Evolutionary conservation across 1,140 invertebrate species (phyloP).

Genomic region (Drosophila seguyi): DNA sequence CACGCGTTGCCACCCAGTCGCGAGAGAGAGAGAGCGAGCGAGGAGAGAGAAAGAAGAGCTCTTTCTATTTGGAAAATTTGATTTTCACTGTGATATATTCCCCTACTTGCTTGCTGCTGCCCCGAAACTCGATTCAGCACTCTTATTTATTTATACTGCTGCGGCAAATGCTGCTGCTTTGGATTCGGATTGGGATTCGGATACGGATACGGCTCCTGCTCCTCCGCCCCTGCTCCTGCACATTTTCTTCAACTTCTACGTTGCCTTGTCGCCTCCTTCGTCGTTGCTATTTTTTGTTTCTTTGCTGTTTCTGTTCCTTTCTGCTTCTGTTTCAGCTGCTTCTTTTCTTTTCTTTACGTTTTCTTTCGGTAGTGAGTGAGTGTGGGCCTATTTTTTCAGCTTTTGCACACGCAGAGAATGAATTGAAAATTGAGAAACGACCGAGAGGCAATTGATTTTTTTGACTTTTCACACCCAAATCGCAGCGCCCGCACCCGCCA

Average conservation of each 20-base stretch:
- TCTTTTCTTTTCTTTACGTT: slow-evolving; percentile 52
- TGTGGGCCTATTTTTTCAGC: slow-evolving; percentile 31
- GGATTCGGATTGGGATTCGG: slow-evolving; percentile 37
- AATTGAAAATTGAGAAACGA: slow-evolving; percentile 50
- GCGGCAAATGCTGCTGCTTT: slow-evolving; percentile 44
- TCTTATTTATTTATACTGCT: slow-evolving; percentile 73
- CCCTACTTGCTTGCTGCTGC: slow-evolving; percentile 32
- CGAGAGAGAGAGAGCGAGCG: slow-evolving; percentile 23
- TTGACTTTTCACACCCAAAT: slow-evolving; percentile 58
- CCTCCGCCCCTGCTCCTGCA: slow-evolving; percentile 71
- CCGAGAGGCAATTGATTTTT: slow-evolving; percentile 71
- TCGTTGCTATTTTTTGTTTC: slow-evolving; percentile 66
- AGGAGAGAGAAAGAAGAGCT: slow-evolving; percentile 43
- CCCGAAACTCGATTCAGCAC: slow-evolving; percentile 18
- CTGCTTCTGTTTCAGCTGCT: slow-evolving; percentile 31
- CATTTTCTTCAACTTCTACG: slow-evolving; percentile 73
- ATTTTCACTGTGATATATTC: slow-evolving; percentile 75
- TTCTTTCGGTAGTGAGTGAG: slow-evolving; percentile 33
- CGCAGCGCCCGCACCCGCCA: slow-evolving; percentile 64
- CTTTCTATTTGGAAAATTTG: slow-evolving; percentile 81
- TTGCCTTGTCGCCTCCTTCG: slow-evolving; percentile 63
- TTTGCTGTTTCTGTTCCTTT: slow-evolving; percentile 49
- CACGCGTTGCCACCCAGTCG: slow-evolving; percentile 57
- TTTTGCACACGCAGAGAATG: slow-evolving; percentile 48
- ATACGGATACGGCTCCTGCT: slow-evolving; percentile 51